Evolutionary conservation across 1,140 invertebrate species (phyloP).

Genomic region (Drosophila ambigua): DNA sequence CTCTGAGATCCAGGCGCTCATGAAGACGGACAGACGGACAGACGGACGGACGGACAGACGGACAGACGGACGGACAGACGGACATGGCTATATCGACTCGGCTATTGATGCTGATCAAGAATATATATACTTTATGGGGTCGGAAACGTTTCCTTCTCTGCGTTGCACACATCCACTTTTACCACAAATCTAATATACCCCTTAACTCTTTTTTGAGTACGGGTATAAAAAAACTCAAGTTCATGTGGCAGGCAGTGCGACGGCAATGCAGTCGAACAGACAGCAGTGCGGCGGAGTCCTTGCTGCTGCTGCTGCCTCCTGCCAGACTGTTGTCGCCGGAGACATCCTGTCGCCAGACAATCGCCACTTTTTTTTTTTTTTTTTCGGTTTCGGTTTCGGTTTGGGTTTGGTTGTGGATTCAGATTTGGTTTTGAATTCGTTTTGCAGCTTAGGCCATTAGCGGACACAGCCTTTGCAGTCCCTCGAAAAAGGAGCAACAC

Average conservation of each 20-base stretch:
- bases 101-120: no score
- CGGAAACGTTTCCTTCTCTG: no score
- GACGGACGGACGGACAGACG: no score
- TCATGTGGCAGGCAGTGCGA: conserved; percentile 53
- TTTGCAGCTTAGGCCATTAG: conserved; percentile 45
- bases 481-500: conserved; percentile 39
- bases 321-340: conserved; percentile 20
- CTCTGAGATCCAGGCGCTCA: no score
- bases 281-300: conserved; percentile 18
- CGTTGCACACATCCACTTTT: no score
- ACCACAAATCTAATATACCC: no score
- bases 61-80: no score
- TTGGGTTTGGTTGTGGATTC: conserved; percentile 8
- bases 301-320: conserved; percentile 10
- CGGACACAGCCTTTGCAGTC: conserved; percentile 15
- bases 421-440: conserved; percentile 5
- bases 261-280: conserved; percentile 67
- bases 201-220: no score
- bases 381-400: no score
- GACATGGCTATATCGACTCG: no score
- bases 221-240: conserved; percentile 46
- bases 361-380: conserved; percentile 4
- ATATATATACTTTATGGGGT: no score
- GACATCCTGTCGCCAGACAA: conserved; percentile 46
- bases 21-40: no score